Conservation (phyloP, 2,113 vertebrate species). For the Willisornis vidua region DNA sequence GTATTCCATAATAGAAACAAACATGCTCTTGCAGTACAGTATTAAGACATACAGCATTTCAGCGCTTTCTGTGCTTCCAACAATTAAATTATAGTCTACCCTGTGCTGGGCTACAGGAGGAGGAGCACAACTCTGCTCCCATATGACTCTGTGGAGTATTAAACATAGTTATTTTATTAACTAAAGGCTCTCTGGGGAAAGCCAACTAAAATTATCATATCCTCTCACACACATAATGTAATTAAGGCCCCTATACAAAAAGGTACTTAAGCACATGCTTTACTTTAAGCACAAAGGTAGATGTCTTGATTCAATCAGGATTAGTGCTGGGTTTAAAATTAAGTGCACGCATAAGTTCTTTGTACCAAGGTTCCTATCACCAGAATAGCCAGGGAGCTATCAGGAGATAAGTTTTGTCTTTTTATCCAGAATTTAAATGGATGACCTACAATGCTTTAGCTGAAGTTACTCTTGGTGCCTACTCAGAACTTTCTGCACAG, state of each 20-base stretch:
- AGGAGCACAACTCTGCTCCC: slow-evolving; percentile 36
- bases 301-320: slow-evolving; percentile 29
- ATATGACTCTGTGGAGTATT: slow-evolving; percentile 19
- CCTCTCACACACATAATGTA: slow-evolving; percentile 61
- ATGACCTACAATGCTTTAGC: not conserved
- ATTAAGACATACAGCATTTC: slow-evolving; percentile 48
- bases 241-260: slow-evolving; percentile 55
- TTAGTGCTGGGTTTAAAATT: slow-evolving; percentile 40
- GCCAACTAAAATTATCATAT: slow-evolving; percentile 60
- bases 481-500: not conserved
- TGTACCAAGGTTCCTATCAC: not conserved
- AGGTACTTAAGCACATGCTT: slow-evolving; percentile 67
- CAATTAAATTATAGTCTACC: slow-evolving; percentile 57
- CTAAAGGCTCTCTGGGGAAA: slow-evolving; percentile 57
- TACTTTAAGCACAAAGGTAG: slow-evolving; percentile 61
- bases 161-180: slow-evolving; percentile 67
- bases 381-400: not conserved
- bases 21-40: not conserved
- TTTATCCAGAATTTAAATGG: slow-evolving; percentile 7
- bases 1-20: slow-evolving; percentile 48
- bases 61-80: slow-evolving; percentile 29
- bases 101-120: slow-evolving; percentile 1
- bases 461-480: not conserved
- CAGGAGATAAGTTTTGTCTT: slow-evolving; percentile 19
- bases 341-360: slow-evolving; percentile 11